Conservation (phyloP, 2,888 invertebrate genomes). For the Cabera pusaria region DNA sequence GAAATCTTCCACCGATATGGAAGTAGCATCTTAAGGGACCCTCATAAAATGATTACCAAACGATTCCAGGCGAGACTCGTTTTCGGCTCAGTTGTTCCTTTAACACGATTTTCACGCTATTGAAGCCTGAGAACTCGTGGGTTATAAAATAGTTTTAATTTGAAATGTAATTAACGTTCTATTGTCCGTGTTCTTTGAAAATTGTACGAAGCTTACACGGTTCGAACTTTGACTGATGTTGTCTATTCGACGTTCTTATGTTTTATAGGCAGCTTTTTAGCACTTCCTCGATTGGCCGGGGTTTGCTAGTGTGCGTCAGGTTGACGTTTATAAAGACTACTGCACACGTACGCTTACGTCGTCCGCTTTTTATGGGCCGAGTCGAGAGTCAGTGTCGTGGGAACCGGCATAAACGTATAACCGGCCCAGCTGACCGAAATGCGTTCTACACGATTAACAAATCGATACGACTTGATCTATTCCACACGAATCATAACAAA, state of each 20-base stretch:
- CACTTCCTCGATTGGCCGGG: constrained; percentile 19
- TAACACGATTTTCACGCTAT: constrained; percentile 68
- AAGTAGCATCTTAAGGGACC: constrained; percentile 70
- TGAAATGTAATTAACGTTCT: constrained; percentile 12
- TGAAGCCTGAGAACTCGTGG: constrained; percentile 11
- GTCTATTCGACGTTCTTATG: too few species aligned
- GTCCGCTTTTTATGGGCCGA: constrained; percentile 77
- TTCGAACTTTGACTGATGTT: too few species aligned
- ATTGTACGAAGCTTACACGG: not conserved
- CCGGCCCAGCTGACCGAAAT: constrained; percentile 81
- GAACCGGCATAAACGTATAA: constrained; percentile 80
- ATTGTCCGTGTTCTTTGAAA: constrained; percentile 24
- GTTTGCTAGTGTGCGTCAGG: constrained; percentile 29
- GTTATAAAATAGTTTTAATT: constrained; percentile 14
- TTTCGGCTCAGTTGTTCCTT: constrained; percentile 54
- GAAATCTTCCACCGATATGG: constrained; percentile 66
- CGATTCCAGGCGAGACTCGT: constrained; percentile 58
- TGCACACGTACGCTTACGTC: constrained; percentile 76
- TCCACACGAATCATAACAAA: constrained; percentile 55
- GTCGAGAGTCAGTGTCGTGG: constrained; percentile 78
- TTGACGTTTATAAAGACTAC: constrained; percentile 72
- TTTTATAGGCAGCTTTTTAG: constrained; percentile 22
- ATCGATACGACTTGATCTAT: constrained; percentile 74
- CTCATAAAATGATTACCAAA: constrained; percentile 80
- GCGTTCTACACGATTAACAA: constrained; percentile 81